These are phyloP conservation scores for Zapus hudsonius DNA, from an alignment of 2,113 vertebrate genomes.

Conservation along the genomic window DNA sequence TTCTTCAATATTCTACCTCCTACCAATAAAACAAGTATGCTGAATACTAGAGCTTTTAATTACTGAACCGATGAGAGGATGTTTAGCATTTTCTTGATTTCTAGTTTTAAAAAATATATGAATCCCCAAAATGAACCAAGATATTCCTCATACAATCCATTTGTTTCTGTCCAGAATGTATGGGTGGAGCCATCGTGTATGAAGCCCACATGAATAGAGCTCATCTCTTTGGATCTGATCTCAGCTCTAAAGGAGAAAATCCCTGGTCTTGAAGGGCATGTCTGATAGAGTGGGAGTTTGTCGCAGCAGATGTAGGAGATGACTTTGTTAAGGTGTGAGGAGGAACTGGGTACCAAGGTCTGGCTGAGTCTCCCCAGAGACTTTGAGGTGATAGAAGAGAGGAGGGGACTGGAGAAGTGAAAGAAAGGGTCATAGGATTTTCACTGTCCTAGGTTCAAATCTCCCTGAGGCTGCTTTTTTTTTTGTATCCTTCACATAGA, in stretches of 20 bases:
- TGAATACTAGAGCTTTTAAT: slow-evolving; percentile 27
- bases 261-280: background rate
- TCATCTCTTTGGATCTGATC: background rate
- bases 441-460: background rate
- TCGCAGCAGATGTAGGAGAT: background rate
- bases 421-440: background rate
- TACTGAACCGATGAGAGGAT: background rate
- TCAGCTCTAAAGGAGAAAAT: slow-evolving; percentile 15
- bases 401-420: background rate
- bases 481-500: background rate
- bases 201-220: background rate
- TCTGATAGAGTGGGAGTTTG: background rate
- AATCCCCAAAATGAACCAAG: background rate
- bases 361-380: background rate
- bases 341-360: background rate
- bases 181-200: background rate
- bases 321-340: background rate
- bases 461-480: background rate
- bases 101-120: background rate
- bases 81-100: background rate
- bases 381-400: slow-evolving; percentile 1
- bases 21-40: background rate
- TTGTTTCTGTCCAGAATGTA: background rate
- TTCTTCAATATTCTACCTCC: background rate
- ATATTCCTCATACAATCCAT: background rate